Evolutionary conservation across 2,113 vertebrate genomes (phyloP), one percentile per base, ranked within the genome.

Genomic region (Pelmatolapia mariae): DNA sequence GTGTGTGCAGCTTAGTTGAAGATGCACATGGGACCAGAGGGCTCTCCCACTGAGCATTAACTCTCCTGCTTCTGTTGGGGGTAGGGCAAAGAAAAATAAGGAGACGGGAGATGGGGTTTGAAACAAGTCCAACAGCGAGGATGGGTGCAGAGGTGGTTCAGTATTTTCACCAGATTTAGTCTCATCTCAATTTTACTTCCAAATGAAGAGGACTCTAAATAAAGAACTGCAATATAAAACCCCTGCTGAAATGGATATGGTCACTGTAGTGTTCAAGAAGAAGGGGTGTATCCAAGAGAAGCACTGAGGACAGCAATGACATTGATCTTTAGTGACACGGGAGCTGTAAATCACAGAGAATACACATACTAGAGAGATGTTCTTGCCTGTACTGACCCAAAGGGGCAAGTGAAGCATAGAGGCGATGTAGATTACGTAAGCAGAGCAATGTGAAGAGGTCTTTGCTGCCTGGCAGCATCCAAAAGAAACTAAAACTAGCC

Each of bases 371-470:
- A 66, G 80, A 90, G 87, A 87, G 90, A 93, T 91, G 92, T 92
- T 94, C 89, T 85, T 84, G 26, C 71, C 87, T 94, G 91, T 94
- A 83, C 68, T 66, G 54, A 81, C 86, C 94, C 80, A 91, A 90
- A 91, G 40, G 83, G 63, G 86, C 87, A 90, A 91, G 36, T 91
- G 93, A 93, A 88, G 93, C 93, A 87, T 92, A 52, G 81, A 89
- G 92, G 82, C 82, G 73, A 79, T 91, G 88, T 45, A 81, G 86
- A 90, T 96, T 95, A 94, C 91, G 90, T 95, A 96, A 95, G 92
- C 57, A 86, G 86, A 87, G 83, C 87, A 87, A 43, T 88, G 84
- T 47, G 90, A 87, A 79, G 86, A 82, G 81, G 87, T 84, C 80
- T 88, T 79, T 38, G 13, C 83, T 83, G 82, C 53, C 81, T 84